Base-by-base conservation (phyloP, 2,888 invertebrate genomes). In the Apoda limacodes region DNA sequence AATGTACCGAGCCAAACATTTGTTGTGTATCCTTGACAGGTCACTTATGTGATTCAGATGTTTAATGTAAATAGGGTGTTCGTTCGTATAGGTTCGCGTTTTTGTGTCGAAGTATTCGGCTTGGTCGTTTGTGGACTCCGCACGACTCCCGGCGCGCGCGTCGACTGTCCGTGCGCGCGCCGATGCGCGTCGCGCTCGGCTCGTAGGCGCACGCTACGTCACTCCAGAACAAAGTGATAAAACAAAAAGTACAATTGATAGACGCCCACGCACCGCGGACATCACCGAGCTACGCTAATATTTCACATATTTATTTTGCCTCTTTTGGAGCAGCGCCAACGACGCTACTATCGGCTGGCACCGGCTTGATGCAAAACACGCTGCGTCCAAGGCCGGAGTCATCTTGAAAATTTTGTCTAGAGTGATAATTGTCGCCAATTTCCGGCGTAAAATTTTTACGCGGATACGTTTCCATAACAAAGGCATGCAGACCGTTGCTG, bases 221-320 rank as follows among this genome's bases (percentile, higher is more conserved):
- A 43, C 55, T 51, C 57, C 55, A 61, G 63, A 59, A 63, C 74
- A 60, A 59, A 74, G 63, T 76, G 76, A 76, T 76, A 76, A 74
- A 68, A 66, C 66, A 61, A 53, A 47, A 39, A 42, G 52, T 50
- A 59, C 60, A 59, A 63, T 58, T 66, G 63, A 65, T 66, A 6
- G 17, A 17, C 7, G 7, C 17, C 17, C 17, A 17, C 7, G 5
- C 7, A 7, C 17, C 17, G 17, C 17, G 17, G 7, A 7, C 17
- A 17, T 17, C 7, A 17, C 17, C 17, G 5, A 17, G 5, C 17
- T 6, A 7, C 17, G 17, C 7, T 17, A 17, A 5, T 7, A 17
- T 53, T 47, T 37, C 48, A 45, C 47, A 60, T 61, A 60, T 65
- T 55, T 56, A 58, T 17, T 17, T 17, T 17, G 56, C 49, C 57